Evolutionary conservation across 2,888 invertebrate genomes (phyloP).

Genomic region (Notodonta ziczac): DNA sequence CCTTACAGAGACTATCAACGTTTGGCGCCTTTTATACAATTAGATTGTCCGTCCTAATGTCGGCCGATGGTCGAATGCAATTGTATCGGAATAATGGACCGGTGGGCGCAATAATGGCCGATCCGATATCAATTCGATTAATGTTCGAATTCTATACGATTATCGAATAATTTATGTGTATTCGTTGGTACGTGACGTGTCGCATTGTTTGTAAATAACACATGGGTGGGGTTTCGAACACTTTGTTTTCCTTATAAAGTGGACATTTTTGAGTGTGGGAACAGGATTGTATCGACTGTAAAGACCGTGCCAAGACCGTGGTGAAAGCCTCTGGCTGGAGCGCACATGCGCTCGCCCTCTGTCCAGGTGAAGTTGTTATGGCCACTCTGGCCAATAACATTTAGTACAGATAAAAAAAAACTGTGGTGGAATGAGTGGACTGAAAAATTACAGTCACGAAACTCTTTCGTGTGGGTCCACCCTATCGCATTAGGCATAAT

Average conservation of each 20-base stretch:
- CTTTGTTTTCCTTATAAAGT: constrained; percentile 26
- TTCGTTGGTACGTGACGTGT: constrained; percentile 23
- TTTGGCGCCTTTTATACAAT: constrained; percentile 48
- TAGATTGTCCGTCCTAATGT: constrained; percentile 35
- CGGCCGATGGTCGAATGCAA: constrained; percentile 33
- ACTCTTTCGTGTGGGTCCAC: neutral
- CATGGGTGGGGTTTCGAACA: constrained; percentile 28
- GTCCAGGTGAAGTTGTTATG: too few relatives aligned
- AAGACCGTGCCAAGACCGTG: neutral
- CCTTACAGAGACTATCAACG: constrained; percentile 42
- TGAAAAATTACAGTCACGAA: neutral
- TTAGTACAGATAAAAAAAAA: too few relatives aligned
- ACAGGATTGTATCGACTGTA: neutral
- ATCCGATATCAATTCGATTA: constrained; percentile 43
- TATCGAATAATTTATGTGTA: constrained; percentile 50
- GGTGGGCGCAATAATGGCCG: constrained; percentile 37
- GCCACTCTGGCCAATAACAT: too few relatives aligned
- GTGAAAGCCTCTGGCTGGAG: too few relatives aligned
- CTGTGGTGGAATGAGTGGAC: too few relatives aligned
- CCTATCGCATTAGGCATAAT: constrained; percentile 22
- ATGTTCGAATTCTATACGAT: constrained; percentile 51
- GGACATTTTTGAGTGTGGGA: constrained; percentile 5
- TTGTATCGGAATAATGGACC: constrained; percentile 40
- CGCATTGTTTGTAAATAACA: constrained; percentile 35
- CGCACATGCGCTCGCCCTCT: too few relatives aligned